Base-by-base conservation (phyloP, 2,888 invertebrate species). In the Mystacides longicornis region DNA sequence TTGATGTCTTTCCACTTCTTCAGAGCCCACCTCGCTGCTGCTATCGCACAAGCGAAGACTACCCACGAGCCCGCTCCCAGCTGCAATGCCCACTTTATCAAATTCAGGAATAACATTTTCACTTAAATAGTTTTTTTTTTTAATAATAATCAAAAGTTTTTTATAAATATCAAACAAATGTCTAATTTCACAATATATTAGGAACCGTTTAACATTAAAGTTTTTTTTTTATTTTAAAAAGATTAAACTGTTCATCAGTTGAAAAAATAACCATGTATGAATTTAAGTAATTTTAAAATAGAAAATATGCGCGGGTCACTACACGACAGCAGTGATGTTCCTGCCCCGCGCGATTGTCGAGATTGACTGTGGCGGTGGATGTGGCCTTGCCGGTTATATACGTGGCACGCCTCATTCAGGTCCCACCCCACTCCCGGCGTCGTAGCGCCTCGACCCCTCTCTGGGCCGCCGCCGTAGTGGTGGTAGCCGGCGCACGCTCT, bases 341-440 rank as follows among this genome's bases (percentile, higher is more conserved):
- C 67, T 63, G 67, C 67, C 68, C 69, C 65, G 72, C 51, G 63
- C 65, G 67, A 55, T 47, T 21, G 49, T 52, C 52, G 23, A 52
- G 49, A 73, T 75, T 75, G 75, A 76, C 71, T 56, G 61, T 61
- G 71, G 69, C 65, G 72, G 66, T 71, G 72, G 69, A 69, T 65
- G 69, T 75, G 75, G 75, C 77, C 76, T 77, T 77, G 77, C 75
- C 67, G 51, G 45, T 61, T 73, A 75, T 77, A 77, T 77, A 77
- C 21, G 19, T 45, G 42, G 27, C 45, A 51, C 58, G 58, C 60
- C 55, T 50, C 57, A 22, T 51, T 37, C 47, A 21, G 42, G 37
- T 37, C 37, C 23, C 45, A 51, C 60, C 55, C 52, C 57, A 22
- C 56, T 37, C 21, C 33, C 11, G 42, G 7, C 57, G 57, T 59